Conservation (phyloP, 2,888 invertebrate species). For the Malacosoma neustria region DNA sequence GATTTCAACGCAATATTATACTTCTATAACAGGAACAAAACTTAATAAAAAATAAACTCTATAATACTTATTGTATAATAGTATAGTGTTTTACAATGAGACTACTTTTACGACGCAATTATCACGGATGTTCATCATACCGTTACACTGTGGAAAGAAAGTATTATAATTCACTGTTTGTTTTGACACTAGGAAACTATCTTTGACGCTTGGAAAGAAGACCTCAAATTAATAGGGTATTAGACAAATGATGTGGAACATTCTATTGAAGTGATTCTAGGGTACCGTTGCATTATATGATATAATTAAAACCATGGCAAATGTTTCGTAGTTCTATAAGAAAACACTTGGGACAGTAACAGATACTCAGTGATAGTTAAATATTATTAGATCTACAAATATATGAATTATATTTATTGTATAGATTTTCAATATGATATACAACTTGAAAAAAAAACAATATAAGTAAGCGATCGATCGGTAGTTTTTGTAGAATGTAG, state of each 20-base stretch:
- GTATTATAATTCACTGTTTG: not conserved
- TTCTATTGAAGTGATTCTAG: no score
- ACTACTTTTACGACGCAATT: not conserved
- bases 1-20: not conserved
- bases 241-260: slow-evolving; percentile 4
- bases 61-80: not conserved
- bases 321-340: no score
- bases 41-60: not conserved
- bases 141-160: not conserved
- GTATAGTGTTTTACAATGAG: not conserved
- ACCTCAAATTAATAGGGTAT: slow-evolving; percentile 1
- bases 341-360: no score
- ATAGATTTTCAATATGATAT: no score
- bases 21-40: not conserved
- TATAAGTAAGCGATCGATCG: no score
- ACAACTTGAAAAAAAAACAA: no score
- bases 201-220: not conserved
- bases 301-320: no score
- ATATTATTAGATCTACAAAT: no score
- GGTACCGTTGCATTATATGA: no score
- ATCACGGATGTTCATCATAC: not conserved
- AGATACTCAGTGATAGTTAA: no score
- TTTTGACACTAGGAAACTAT: not conserved
- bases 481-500: no score
- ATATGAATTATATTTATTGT: no score